phyloP scores from a whole-genome alignment of 2,888 invertebrate species.

The Argynnis bischoffii region DNA sequence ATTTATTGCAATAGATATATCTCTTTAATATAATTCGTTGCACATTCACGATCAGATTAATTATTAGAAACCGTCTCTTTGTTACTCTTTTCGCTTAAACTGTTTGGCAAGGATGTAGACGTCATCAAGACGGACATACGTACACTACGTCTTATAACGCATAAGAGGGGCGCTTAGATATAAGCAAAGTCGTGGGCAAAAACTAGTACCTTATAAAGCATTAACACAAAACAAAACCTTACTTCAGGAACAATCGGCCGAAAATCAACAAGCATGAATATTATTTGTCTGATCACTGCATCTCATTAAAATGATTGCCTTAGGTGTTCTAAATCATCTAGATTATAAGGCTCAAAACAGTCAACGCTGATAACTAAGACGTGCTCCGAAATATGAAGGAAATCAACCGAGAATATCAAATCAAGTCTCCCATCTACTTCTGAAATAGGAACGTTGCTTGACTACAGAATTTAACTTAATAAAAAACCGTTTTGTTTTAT shows the following conservation, averaged over 20 bases:
- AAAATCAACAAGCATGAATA: background rate
- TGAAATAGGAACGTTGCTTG: slow-evolving; percentile 11
- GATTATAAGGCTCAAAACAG: slow-evolving; percentile 21
- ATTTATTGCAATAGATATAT: background rate
- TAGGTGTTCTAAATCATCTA: slow-evolving; percentile 15
- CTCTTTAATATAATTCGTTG: background rate
- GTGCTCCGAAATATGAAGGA: slow-evolving; percentile 22
- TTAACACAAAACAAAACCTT: background rate
- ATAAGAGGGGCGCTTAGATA: no score
- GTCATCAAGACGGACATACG: no score
- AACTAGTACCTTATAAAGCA: background rate
- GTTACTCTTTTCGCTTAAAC: no score
- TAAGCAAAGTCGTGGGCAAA: no score
- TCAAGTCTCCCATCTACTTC: slow-evolving; percentile 16
- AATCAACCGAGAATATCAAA: slow-evolving; percentile 23
- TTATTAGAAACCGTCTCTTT: no score
- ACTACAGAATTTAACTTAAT: slow-evolving; percentile 11
- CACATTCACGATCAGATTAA: no score
- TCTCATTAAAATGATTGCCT: slow-evolving; percentile 8
- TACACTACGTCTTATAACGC: no score
- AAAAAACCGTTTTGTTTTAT: background rate
- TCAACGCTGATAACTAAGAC: slow-evolving; percentile 17
- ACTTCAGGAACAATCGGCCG: background rate
- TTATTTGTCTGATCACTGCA: background rate
- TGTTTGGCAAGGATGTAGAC: no score